A percentile compares a stretch with the other conserved stretches of the same genome.
Conservation (phyloP, 2,888 invertebrate genomes). For the Lasioglossum lativentre region DNA sequence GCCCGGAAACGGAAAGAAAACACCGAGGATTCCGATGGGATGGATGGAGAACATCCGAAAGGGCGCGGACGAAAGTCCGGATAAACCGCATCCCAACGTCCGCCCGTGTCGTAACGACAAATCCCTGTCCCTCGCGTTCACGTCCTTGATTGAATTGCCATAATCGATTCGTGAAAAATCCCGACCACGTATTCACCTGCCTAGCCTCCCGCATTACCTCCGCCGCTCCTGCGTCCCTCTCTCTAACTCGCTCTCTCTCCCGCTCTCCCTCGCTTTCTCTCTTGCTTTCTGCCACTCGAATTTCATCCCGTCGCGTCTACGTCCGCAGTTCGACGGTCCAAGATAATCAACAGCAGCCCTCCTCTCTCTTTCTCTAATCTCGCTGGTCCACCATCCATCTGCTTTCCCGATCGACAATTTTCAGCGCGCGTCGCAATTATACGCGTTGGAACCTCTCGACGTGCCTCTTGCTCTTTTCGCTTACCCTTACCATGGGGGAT, state of each 20-base stretch:
- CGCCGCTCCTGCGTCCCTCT: constrained; percentile 9
- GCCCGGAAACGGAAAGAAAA: constrained; percentile 73
- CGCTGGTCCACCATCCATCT: constrained; percentile 26
- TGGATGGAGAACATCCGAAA: constrained; percentile 72
- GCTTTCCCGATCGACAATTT: constrained; percentile 37
- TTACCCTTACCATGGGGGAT: background rate
- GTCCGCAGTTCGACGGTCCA: constrained; percentile 26
- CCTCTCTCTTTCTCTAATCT: constrained; percentile 40
- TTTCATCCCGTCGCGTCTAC: constrained; percentile 7
- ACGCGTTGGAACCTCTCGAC: background rate
- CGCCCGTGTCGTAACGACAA: constrained; percentile 63
- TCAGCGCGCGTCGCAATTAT: background rate
- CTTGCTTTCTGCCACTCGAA: background rate
- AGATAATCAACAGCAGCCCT: constrained; percentile 55
- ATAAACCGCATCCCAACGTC: constrained; percentile 65
- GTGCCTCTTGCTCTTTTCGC: background rate
- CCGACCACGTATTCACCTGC: constrained; percentile 64
- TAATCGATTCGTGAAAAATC: constrained; percentile 74
- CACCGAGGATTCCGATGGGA: constrained; percentile 60
- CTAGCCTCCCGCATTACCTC: constrained; percentile 61
- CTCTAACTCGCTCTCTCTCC: background rate
- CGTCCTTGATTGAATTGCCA: constrained; percentile 70
- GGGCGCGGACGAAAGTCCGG: constrained; percentile 56
- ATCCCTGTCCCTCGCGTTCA: constrained; percentile 31
- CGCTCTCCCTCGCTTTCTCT: background rate